A percentile compares a stretch with the other conserved stretches of the same genome.
phyloP scores from a whole-genome alignment of 2,113 vertebrate genomes.

The Petaurus breviceps region DNA sequence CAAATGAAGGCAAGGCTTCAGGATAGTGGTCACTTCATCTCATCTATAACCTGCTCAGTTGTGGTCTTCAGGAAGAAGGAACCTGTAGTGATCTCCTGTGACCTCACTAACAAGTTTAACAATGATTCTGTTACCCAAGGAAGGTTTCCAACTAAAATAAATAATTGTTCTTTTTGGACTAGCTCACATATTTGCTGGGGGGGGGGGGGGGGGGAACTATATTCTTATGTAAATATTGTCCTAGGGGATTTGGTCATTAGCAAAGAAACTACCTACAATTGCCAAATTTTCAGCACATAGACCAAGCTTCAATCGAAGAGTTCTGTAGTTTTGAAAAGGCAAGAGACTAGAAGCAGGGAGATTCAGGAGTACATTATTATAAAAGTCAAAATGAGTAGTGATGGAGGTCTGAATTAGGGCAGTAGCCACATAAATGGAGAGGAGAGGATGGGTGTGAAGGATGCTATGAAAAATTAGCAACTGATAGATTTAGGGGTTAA shows the following conservation, averaged over 20 bases:
- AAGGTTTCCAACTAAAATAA: neutral
- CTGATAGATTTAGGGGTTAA: neutral
- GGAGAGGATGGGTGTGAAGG: neutral
- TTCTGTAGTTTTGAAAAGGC: neutral
- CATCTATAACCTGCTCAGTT: neutral
- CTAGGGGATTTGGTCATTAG: neutral
- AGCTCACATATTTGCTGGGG: neutral
- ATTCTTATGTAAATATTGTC: neutral
- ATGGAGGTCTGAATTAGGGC: neutral
- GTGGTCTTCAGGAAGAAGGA: neutral
- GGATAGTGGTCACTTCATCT: neutral
- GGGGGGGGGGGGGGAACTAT: neutral
- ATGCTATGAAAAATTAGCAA: neutral
- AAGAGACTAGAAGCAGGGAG: neutral
- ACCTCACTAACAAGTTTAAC: neutral
- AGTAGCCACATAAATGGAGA: neutral
- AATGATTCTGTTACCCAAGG: neutral
- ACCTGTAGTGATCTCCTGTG: neutral
- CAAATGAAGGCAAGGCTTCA: slow-evolving; percentile 1
- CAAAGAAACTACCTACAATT: neutral
- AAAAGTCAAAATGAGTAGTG: neutral
- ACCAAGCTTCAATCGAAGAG: neutral
- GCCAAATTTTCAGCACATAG: neutral
- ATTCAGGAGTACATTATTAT: neutral
- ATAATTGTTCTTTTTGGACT: neutral